Evolutionary conservation across 2,888 invertebrate species (phyloP).

Genomic region (Axea sp.): DNA sequence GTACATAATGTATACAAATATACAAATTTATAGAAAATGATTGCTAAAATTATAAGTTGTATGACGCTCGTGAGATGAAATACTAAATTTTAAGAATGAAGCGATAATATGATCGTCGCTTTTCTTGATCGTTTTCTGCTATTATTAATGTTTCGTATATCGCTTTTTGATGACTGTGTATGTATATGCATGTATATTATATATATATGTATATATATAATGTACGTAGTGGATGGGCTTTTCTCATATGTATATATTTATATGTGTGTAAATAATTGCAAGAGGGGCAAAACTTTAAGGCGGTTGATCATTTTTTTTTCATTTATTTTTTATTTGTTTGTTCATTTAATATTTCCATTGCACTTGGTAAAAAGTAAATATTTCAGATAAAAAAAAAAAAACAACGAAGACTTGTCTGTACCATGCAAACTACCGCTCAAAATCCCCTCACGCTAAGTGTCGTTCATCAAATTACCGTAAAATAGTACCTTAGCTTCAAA

Average conservation of each 20-base stretch:
- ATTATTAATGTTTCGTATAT: constrained; percentile 46
- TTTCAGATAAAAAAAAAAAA: constrained; percentile 33
- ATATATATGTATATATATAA: constrained; percentile 52
- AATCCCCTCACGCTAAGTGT: constrained; percentile 64
- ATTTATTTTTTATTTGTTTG: no score
- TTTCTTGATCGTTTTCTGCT: constrained; percentile 25
- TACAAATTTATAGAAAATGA: constrained; percentile 7
- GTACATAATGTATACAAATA: not conserved
- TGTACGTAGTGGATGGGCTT: constrained; percentile 55
- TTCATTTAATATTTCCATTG: constrained; percentile 9
- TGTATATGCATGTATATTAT: no score
- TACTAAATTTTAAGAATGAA: no score
- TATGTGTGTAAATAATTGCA: constrained; percentile 66
- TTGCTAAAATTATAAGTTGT: no score
- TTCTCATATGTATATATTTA: constrained; percentile 53
- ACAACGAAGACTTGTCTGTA: no score
- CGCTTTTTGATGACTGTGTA: constrained; percentile 47
- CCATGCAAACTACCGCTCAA: constrained; percentile 63
- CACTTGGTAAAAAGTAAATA: constrained; percentile 4
- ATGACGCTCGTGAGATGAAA: no score
- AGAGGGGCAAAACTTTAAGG: constrained; percentile 69
- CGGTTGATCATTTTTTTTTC: constrained; percentile 63
- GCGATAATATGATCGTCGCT: not conserved
- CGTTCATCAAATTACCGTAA: constrained; percentile 72
- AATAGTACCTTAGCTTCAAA: constrained; percentile 77